A percentile compares a stretch with the other conserved stretches of the same genome.
Evolutionary conservation across 1,140 invertebrate species (phyloP).

Genomic region (Linepithema humile): DNA sequence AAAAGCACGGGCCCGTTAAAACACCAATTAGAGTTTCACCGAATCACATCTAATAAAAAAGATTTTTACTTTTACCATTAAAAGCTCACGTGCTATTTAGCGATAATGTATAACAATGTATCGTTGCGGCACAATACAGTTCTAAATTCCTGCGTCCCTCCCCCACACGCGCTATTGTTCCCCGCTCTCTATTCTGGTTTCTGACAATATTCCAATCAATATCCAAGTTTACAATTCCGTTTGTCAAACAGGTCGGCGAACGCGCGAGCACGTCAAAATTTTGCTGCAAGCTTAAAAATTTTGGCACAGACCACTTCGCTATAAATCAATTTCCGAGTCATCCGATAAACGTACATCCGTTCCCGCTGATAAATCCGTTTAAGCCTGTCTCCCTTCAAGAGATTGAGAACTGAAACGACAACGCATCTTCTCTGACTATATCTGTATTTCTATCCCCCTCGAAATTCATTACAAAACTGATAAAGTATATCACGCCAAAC

Average conservation of each 20-base stretch:
- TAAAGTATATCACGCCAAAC: constrained; percentile 21
- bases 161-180: background rate
- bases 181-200: constrained; percentile 25
- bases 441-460: background rate
- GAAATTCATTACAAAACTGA: constrained; percentile 44
- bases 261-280: constrained; percentile 7
- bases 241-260: constrained; percentile 30
- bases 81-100: constrained; percentile 9
- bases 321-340: constrained; percentile 39
- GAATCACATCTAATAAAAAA: background rate
- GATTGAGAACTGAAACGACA: constrained; percentile 29
- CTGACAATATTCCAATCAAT: constrained; percentile 55
- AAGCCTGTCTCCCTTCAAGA: background rate
- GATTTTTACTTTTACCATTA: constrained; percentile 12
- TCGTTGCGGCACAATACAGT: constrained; percentile 34
- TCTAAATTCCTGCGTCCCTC: constrained; percentile 39
- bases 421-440: background rate
- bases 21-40: constrained; percentile 11
- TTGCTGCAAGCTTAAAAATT: constrained; percentile 30
- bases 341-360: constrained; percentile 26
- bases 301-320: background rate
- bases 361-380: constrained; percentile 33
- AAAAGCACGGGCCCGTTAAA: constrained; percentile 26
- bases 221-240: constrained; percentile 44
- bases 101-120: constrained; percentile 34